phyloP scores from a whole-genome alignment of 2,797 vertebrate genomes.

The Microchirus variegatus region DNA sequence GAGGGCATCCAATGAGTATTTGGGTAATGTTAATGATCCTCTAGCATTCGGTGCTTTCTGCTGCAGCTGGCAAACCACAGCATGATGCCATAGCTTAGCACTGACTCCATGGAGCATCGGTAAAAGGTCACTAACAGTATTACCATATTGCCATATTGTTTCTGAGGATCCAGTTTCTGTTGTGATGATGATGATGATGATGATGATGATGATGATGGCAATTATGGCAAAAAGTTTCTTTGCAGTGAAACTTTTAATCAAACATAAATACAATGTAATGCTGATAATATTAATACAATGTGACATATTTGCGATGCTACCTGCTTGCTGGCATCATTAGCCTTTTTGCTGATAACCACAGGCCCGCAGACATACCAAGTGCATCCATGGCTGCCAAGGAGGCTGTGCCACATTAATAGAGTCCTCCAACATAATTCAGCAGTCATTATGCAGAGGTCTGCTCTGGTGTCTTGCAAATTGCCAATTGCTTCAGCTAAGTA shows the following conservation, averaged over 20 bases:
- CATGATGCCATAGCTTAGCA: too few species aligned
- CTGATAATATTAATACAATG: not conserved
- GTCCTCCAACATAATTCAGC: conserved; percentile 54
- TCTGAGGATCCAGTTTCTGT: too few species aligned
- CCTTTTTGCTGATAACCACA: conserved; percentile 10
- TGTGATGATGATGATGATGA: too few species aligned
- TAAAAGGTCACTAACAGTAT: too few species aligned
- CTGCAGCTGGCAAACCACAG: too few species aligned
- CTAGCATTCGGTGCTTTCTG: too few species aligned
- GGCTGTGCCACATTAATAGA: conserved; percentile 35
- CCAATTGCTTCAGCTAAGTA: conserved; percentile 49
- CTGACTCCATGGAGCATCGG: too few species aligned
- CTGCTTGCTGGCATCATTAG: conserved; percentile 8
- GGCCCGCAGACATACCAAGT: not conserved
- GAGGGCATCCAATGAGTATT: too few species aligned
- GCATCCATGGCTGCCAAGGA: not conserved
- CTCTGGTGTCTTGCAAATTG: conserved; percentile 62
- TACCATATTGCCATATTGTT: too few species aligned
- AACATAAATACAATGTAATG: not conserved
- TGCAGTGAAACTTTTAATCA: not conserved
- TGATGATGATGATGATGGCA: too few species aligned
- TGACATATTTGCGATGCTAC: not conserved
- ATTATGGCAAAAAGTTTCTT: not conserved
- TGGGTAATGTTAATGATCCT: too few species aligned
- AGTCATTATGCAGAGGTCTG: conserved; percentile 59